phyloP scores from a whole-genome alignment of 2,113 vertebrate species.

The Puma concolor region DNA sequence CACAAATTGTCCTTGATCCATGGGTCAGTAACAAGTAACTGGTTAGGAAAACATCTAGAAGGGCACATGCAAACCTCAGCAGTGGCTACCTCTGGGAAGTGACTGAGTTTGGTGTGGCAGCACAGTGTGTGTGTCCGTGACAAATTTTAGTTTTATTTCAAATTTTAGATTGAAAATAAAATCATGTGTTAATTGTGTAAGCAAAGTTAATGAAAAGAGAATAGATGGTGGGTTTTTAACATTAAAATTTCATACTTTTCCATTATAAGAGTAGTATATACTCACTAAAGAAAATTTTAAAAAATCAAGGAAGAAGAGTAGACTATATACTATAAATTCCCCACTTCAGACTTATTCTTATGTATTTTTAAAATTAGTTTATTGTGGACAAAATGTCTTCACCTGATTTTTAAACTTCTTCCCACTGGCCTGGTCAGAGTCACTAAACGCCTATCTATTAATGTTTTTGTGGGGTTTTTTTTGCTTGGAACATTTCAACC shows the following conservation, averaged over 20 bases:
- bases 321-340: neutral
- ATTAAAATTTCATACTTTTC: neutral
- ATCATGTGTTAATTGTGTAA: neutral
- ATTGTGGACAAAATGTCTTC: neutral
- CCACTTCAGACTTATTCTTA: neutral
- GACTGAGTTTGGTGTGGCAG: neutral
- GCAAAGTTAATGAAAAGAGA: neutral
- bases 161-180: neutral
- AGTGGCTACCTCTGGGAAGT: neutral
- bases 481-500: neutral
- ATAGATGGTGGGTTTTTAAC: neutral
- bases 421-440: neutral
- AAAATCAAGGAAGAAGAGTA: neutral
- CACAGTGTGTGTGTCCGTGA: neutral
- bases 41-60: neutral
- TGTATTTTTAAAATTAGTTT: neutral
- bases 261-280: neutral
- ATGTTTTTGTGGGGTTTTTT: neutral
- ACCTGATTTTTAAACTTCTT: neutral
- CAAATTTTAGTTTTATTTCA: neutral
- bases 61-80: neutral
- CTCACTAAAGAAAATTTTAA: neutral
- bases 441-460: neutral
- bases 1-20: neutral
- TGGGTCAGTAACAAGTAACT: neutral